Evolutionary conservation across 2,888 invertebrate species (phyloP).

Genomic region (Drosophila ezoana): DNA sequence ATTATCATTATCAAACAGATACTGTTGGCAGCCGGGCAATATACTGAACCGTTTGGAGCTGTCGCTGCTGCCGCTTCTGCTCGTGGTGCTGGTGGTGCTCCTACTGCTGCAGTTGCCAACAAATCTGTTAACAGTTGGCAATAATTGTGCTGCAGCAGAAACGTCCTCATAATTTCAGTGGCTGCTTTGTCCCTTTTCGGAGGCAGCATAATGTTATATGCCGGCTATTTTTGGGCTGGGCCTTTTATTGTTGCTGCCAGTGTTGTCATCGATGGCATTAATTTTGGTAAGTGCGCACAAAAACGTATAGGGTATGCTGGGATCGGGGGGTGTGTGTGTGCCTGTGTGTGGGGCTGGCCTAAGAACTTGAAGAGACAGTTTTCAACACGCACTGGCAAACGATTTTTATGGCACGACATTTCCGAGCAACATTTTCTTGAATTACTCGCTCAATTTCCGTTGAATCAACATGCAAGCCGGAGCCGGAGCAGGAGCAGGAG

Average conservation of each 20-base stretch:
- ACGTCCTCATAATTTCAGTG: slow-evolving; percentile 75
- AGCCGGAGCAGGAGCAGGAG: slow-evolving; percentile 2
- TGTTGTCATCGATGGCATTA: slow-evolving; percentile 81
- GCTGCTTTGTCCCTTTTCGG: slow-evolving; percentile 70
- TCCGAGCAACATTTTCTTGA: slow-evolving; percentile 72
- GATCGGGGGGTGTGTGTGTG: background rate
- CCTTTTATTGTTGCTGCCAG: slow-evolving; percentile 72
- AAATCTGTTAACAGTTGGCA: slow-evolving; percentile 85
- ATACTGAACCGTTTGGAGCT: slow-evolving; percentile 1
- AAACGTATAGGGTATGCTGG: background rate
- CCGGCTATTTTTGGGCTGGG: slow-evolving; percentile 59
- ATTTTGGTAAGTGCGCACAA: slow-evolving; percentile 60
- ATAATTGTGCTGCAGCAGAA: slow-evolving; percentile 81
- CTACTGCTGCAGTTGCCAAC: slow-evolving; percentile 57
- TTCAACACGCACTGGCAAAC: slow-evolving; percentile 67
- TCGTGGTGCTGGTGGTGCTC: slow-evolving; percentile 8
- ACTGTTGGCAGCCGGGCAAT: slow-evolving; percentile 17
- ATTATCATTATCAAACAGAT: slow-evolving; percentile 77
- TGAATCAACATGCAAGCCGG: slow-evolving; percentile 68
- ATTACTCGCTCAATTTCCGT: slow-evolving; percentile 83
- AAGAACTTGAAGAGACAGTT: slow-evolving; percentile 38
- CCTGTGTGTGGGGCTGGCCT: slow-evolving; percentile 1
- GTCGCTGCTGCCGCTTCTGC: slow-evolving; percentile 1
- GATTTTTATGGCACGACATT: slow-evolving; percentile 77
- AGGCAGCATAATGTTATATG: slow-evolving; percentile 51